Conservation (phyloP, 2,113 vertebrate species). For the Pseudorectes ferrugineus region DNA sequence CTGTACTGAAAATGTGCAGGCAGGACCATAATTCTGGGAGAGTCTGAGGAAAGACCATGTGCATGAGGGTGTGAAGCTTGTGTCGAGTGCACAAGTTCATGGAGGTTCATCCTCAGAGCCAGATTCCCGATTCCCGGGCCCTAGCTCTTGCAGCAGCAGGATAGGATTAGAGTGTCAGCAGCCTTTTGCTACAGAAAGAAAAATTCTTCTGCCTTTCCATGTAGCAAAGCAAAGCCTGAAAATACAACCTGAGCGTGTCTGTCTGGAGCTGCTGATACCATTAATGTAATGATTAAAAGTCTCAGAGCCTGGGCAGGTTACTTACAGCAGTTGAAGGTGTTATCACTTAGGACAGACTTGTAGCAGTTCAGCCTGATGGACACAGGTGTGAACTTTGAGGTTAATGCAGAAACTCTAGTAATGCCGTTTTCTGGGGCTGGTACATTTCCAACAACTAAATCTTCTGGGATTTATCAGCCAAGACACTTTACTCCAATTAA, state of each 20-base stretch:
- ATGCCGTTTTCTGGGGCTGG: neutral
- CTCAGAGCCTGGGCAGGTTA: neutral
- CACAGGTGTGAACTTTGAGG: neutral
- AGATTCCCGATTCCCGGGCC: accelerated
- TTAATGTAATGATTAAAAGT: neutral
- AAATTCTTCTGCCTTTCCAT: neutral
- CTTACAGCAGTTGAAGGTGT: neutral
- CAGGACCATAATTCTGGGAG: neutral
- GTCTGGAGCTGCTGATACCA: neutral
- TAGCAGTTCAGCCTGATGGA: neutral
- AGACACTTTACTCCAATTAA: neutral
- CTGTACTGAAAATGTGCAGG: neutral
- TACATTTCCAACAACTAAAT: neutral
- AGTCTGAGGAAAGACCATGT: neutral
- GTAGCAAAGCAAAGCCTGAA: neutral
- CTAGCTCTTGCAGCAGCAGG: accelerated
- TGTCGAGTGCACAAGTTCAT: accelerated
- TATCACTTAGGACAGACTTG: neutral
- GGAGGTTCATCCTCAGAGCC: neutral
- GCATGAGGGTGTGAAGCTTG: neutral
- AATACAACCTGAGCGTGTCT: neutral
- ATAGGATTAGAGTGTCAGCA: neutral
- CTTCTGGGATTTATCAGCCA: neutral
- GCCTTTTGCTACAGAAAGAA: neutral
- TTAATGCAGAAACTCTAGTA: neutral